These are phyloP conservation scores for Stenurella melanura DNA, from an alignment of 2,888 invertebrate genomes.

Conservation along the genomic window DNA sequence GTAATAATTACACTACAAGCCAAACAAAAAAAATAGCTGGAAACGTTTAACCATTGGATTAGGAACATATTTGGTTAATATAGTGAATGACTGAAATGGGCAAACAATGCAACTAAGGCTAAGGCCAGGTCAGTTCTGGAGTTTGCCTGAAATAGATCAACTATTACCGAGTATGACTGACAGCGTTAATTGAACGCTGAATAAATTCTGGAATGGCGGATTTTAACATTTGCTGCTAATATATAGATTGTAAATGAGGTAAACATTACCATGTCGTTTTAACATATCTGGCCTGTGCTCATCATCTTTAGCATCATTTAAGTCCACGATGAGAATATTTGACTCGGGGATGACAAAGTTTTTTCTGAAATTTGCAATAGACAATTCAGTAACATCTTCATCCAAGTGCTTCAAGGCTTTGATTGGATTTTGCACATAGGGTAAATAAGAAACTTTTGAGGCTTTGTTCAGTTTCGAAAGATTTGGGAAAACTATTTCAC, in stretches of 20 bases:
- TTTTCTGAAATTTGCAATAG: constrained; percentile 63
- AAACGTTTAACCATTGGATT: no score
- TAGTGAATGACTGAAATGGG: no score
- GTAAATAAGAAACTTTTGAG: constrained; percentile 74
- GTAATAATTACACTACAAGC: no score
- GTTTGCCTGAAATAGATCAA: no score
- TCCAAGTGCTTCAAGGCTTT: constrained; percentile 75
- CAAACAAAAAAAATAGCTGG: no score
- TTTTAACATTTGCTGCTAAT: no score
- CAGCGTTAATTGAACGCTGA: no score
- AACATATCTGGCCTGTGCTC: constrained; percentile 77
- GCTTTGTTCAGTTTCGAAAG: constrained; percentile 70
- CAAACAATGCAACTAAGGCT: no score
- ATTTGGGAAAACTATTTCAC: constrained; percentile 71
- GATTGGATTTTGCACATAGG: constrained; percentile 79
- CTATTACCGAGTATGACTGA: no score
- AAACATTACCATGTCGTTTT: constrained; percentile 76
- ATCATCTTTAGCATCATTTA: constrained; percentile 77
- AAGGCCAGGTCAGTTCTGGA: no score
- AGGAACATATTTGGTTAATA: no score
- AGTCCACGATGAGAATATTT: constrained; percentile 75
- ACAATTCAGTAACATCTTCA: constrained; percentile 64
- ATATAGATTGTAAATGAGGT: neutral
- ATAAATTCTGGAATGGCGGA: no score
- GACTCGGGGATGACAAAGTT: constrained; percentile 70